These are phyloP conservation scores for Petrophora chlorosata DNA, from an alignment of 2,888 invertebrate species.

Conservation along the genomic window DNA sequence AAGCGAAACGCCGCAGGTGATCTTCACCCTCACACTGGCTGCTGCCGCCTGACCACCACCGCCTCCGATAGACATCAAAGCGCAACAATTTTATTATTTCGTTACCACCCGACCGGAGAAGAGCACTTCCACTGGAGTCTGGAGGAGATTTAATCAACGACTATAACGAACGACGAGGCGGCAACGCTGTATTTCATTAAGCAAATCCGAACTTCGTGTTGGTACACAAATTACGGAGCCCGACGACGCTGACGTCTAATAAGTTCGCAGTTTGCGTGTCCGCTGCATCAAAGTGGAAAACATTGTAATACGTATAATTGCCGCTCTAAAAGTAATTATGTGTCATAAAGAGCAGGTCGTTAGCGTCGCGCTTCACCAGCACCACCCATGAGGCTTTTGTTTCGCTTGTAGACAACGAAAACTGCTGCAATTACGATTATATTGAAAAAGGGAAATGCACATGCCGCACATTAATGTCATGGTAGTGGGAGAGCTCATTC, in stretches of 20 bases:
- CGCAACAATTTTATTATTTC: conserved; percentile 71
- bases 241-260: conserved; percentile 15
- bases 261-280: conserved; percentile 37
- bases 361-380: conserved; percentile 40
- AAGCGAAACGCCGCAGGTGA: conserved; percentile 60
- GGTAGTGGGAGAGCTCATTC: too few species aligned
- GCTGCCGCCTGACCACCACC: not conserved
- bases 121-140: conserved; percentile 49
- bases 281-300: conserved; percentile 50
- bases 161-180: conserved; percentile 46
- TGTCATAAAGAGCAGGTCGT: conserved; percentile 57
- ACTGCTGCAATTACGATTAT: not conserved
- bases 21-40: conserved; percentile 57
- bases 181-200: conserved; percentile 50
- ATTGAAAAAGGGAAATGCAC: too few species aligned
- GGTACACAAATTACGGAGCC: conserved; percentile 44
- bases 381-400: conserved; percentile 34
- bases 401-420: not conserved
- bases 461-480: too few species aligned
- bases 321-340: conserved; percentile 57
- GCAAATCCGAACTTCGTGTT: conserved; percentile 47
- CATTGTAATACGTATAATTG: conserved; percentile 55
- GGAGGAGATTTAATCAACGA: conserved; percentile 58
- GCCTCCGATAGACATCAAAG: conserved; percentile 65
- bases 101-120: conserved; percentile 56